Conservation (phyloP, 2,113 vertebrate species). For the western clawed frog (Xenopus tropicalis) region UCB_Xtro_10.0 CM004450.2:6470501-6471000, state of each 20-base stretch:
- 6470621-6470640: constrained; percentile 88
- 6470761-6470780: background rate
- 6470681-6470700: constrained; percentile 65
- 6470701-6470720: constrained; percentile 80
- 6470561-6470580: too few relatives aligned
- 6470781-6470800: background rate
- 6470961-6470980: too few relatives aligned
- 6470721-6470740: constrained; percentile 92
- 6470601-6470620: constrained; percentile 87
- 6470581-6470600: constrained; percentile 63
- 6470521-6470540: background rate
- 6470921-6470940: too few relatives aligned
- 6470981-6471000: too few relatives aligned
- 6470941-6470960: too few relatives aligned
- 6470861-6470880: too few relatives aligned
- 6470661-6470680: constrained; percentile 80
- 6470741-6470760: constrained; percentile 63
- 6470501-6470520: constrained; percentile 90
- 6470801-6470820: too few relatives aligned
- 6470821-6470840: too few relatives aligned
- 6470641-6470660: constrained; percentile 69
- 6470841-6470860: too few relatives aligned
- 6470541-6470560: too few relatives aligned
- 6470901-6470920: too few relatives aligned
- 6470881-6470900: too few relatives aligned